Percentiles rank a stretch among this genome's conserved stretches.
Evolutionary conservation across 1,140 invertebrate genomes (phyloP).

Genomic region (Coptotermes formosanus): DNA sequence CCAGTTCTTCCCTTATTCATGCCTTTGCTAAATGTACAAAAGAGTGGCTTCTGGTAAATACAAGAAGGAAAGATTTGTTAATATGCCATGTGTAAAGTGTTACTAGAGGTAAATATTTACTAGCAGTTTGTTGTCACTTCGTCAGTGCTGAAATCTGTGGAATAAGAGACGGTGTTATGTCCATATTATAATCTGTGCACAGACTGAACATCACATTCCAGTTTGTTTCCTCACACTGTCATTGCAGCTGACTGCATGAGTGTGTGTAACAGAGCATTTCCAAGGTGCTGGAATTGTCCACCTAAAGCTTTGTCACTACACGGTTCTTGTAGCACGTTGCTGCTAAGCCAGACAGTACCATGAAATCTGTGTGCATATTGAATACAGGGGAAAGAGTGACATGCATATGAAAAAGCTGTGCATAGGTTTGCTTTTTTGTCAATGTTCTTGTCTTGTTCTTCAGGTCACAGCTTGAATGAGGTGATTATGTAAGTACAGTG

Average conservation of each 20-base stretch:
- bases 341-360: not conserved
- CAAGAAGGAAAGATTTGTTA: not conserved
- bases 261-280: not conserved
- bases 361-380: conserved; percentile 3
- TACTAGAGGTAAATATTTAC: not conserved
- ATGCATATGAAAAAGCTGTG: not conserved
- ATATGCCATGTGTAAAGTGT: not conserved
- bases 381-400: not conserved
- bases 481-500: not conserved
- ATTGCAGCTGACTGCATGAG: not conserved
- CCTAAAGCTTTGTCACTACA: not conserved
- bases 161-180: not conserved
- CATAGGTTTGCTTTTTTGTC: not conserved
- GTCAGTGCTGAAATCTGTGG: not conserved
- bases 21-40: not conserved
- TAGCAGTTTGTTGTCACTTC: not conserved
- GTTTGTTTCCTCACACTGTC: not conserved
- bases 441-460: not conserved
- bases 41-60: not conserved
- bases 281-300: not conserved
- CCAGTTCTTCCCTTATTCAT: not conserved
- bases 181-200: not conserved
- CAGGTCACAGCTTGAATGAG: not conserved
- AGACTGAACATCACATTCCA: conserved; percentile 6
- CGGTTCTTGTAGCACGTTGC: not conserved